Evolutionary conservation across 2,113 vertebrate species (phyloP).

Genomic region (Tyrannus savana): DNA sequence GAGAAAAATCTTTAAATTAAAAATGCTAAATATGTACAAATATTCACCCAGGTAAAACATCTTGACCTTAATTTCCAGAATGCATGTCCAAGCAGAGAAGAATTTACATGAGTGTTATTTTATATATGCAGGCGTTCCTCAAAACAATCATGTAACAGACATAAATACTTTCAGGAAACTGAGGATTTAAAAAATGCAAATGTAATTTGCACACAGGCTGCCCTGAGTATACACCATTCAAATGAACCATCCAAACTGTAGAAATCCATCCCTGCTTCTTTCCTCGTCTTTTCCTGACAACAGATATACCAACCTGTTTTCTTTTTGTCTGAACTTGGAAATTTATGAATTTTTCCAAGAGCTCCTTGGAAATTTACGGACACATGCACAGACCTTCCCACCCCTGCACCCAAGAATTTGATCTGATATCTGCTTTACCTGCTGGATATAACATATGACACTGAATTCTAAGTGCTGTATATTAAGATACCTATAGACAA

Average conservation of each 20-base stretch:
- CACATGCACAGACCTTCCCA: neutral
- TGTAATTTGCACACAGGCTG: neutral
- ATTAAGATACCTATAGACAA: neutral
- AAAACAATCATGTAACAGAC: neutral
- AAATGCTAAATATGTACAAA: constrained; percentile 15
- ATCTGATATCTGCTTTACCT: fast-evolving
- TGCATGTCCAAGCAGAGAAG: neutral
- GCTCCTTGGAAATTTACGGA: neutral
- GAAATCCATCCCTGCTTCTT: neutral
- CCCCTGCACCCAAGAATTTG: neutral
- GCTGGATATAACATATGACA: neutral
- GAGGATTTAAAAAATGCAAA: neutral
- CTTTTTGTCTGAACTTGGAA: neutral
- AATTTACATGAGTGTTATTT: neutral
- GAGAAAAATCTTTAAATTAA: neutral
- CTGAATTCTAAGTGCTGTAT: neutral
- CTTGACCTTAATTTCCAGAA: neutral
- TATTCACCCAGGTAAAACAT: neutral
- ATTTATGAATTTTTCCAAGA: neutral
- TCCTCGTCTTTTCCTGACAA: neutral
- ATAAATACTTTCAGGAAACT: neutral
- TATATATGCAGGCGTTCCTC: neutral
- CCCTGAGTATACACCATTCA: neutral
- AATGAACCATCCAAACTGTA: neutral
- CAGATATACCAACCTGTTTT: neutral